Percentiles rank a stretch among this genome's conserved stretches.
These are phyloP conservation scores for Agapornis canus DNA, from an alignment of 2,797 vertebrate species.

Conservation along the genomic window DNA sequence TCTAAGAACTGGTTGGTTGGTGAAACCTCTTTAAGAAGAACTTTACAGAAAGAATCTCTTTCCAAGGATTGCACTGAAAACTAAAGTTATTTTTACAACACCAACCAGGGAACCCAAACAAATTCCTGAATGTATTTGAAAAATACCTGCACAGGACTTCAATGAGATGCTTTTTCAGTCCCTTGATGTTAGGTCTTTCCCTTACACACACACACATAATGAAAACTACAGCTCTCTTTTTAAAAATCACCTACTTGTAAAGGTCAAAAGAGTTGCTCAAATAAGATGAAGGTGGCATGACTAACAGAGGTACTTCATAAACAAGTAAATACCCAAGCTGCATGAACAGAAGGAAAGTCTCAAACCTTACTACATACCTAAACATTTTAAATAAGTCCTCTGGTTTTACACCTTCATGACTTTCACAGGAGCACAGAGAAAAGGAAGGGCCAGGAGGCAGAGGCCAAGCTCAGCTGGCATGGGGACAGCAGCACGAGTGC, in stretches of 20 bases:
- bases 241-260: neutral
- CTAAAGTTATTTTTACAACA: neutral
- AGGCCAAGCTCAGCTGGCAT: fast-evolving
- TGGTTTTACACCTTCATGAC: fast-evolving
- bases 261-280: neutral
- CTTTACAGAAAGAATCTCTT: neutral
- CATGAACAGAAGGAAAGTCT: neutral
- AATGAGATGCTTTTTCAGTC: neutral
- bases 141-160: neutral
- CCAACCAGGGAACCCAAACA: neutral
- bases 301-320: neutral
- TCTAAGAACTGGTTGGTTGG: neutral
- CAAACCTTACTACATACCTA: neutral
- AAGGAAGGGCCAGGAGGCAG: neutral
- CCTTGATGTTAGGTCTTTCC: neutral
- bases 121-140: neutral
- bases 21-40: neutral
- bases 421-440: neutral
- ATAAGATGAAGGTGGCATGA: neutral
- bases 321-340: neutral
- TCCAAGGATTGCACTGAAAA: neutral
- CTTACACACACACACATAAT: neutral
- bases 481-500: neutral
- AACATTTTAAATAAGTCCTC: neutral
- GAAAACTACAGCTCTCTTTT: neutral